Conservation (phyloP, 1,140 invertebrate genomes). For the Drosophila trapezifrons region DNA sequence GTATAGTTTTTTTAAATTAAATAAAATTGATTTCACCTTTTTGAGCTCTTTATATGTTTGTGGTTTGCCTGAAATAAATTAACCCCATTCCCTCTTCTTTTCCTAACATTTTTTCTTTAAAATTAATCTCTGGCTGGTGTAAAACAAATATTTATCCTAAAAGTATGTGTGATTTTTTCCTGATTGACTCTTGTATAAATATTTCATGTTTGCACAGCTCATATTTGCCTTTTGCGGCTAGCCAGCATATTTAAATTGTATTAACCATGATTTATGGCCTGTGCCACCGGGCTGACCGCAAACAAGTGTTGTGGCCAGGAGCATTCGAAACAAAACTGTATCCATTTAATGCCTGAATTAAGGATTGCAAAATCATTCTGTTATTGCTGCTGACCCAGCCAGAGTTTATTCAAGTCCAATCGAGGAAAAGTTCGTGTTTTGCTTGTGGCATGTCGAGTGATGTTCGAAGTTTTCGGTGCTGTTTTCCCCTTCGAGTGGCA, state of each 20-base stretch:
- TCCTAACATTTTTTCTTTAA: background rate
- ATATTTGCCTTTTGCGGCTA: slow-evolving; percentile 33
- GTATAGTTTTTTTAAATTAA: background rate
- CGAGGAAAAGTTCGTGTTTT: slow-evolving; percentile 22
- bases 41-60: too few species aligned
- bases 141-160: slow-evolving; percentile 27
- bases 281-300: slow-evolving; percentile 20
- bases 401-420: slow-evolving; percentile 7
- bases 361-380: slow-evolving; percentile 4
- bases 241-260: slow-evolving; percentile 18
- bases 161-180: slow-evolving; percentile 18
- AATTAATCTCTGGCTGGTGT: background rate
- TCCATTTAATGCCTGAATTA: slow-evolving; percentile 13
- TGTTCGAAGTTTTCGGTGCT: slow-evolving; percentile 21
- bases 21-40: too few species aligned
- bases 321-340: slow-evolving; percentile 10
- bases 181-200: slow-evolving; percentile 38
- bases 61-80: too few species aligned
- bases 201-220: slow-evolving; percentile 9
- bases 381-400: slow-evolving; percentile 5
- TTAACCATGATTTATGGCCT: slow-evolving; percentile 31
- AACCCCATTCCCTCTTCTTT: background rate
- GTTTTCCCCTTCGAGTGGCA: slow-evolving; percentile 22
- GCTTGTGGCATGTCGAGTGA: slow-evolving; percentile 29
- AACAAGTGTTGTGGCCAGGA: slow-evolving; percentile 13